Evolutionary conservation across 2,113 vertebrate genomes (phyloP), one percentile per base, ranked within the genome.

Genomic region (Steatornis caripensis): DNA sequence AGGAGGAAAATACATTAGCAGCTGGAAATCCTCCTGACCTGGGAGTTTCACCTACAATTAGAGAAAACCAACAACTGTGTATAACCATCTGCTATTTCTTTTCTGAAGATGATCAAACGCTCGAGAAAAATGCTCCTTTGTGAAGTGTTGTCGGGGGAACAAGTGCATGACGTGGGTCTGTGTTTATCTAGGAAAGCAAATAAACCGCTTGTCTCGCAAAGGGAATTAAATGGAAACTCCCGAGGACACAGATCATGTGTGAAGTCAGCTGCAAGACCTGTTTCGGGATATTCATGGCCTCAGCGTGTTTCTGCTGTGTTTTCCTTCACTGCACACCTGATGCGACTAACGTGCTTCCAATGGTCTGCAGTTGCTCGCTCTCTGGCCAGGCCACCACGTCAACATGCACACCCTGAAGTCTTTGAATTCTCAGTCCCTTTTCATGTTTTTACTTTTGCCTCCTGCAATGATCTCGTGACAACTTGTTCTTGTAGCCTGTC

Each of bases 81-180:
- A n/a, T 95, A 92, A 95, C 94, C 96, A 97, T 97, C 94, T 95
- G 91, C 91, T 92, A 37, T 80, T 92, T 90, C 90, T 97, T 93
- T 83, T 37, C 45, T 51, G 65, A 90, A 84, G 71, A 81, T 0
- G 29, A 95, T 96, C 93, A 97, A 95, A 96, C 83, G 0, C 80
- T 78, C 0, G 55, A 92, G 91, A 74, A 95, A 96, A 96, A 92
- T 58, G 90, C 80, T 95, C 86, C 94, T 96, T 97, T 97, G 93
- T 95, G 6, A 84, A 92, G 89, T 43, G 95, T 75, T 96, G 91
- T 95, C 64, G 30, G 83, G 96, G 95, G 94, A 97, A 89, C 94
- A 92, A 95, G 95, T 92, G 96, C 95, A 29, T 84, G 94, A 93
- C 58, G 79, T 87, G 94, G 86, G 94, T 74, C 95, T 21, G 0